Evolutionary conservation across 2,888 invertebrate genomes (phyloP).

Genomic region (Merodon equestris): DNA sequence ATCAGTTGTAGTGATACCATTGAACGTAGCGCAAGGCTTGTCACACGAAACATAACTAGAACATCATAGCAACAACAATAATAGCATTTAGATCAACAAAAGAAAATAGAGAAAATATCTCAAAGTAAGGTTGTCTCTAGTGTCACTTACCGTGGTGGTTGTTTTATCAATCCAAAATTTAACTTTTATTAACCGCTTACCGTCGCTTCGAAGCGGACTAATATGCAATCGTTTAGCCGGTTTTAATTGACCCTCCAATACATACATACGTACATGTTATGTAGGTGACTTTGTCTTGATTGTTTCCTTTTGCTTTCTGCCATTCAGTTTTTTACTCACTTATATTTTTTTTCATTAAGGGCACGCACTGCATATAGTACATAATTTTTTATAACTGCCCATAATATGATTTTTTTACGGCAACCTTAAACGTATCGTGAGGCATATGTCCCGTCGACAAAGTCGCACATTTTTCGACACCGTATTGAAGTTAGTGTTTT

Average conservation of each 20-base stretch:
- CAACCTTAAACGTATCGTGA: constrained; percentile 26
- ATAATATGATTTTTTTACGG: too few species aligned
- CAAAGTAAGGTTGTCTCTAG: too few species aligned
- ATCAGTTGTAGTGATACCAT: constrained; percentile 66
- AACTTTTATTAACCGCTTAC: constrained; percentile 22
- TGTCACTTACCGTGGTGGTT: constrained; percentile 21
- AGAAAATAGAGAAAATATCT: constrained; percentile 37
- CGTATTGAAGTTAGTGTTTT: constrained; percentile 58
- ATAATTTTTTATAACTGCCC: too few species aligned
- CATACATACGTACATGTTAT: background rate
- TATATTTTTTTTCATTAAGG: too few species aligned
- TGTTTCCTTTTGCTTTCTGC: too few species aligned
- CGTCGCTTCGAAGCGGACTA: constrained; percentile 32
- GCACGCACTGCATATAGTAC: too few species aligned
- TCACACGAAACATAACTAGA: constrained; percentile 45
- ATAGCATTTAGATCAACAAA: constrained; percentile 34
- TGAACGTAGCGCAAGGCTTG: constrained; percentile 63
- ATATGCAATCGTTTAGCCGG: constrained; percentile 45
- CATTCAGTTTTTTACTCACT: background rate
- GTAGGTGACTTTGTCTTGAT: constrained; percentile 18
- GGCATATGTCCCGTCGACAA: constrained; percentile 62
- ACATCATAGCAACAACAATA: constrained; percentile 62
- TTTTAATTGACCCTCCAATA: constrained; percentile 42
- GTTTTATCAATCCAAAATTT: constrained; percentile 28
- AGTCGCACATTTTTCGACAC: constrained; percentile 57